Percentiles rank a stretch among this genome's conserved stretches.
Conservation (phyloP, 2,797 vertebrate genomes). For the Pteronotus mesoamericanus region DNA sequence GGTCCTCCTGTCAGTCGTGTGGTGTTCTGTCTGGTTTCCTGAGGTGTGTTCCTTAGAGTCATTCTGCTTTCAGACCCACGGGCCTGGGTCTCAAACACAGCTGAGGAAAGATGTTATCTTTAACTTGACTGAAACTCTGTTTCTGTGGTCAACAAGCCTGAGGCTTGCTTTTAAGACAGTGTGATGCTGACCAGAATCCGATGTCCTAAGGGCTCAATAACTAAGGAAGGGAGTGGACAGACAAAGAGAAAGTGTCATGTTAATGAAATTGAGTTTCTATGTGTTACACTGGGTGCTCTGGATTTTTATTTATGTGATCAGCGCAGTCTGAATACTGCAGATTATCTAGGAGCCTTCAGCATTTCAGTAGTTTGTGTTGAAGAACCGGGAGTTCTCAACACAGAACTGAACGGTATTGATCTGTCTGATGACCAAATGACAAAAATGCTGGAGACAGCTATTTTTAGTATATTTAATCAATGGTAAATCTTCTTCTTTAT, state of each 20-base stretch:
- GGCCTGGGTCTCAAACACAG: background rate
- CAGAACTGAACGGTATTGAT: background rate
- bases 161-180: background rate
- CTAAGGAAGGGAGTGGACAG: background rate
- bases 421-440: background rate
- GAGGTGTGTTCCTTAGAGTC: background rate
- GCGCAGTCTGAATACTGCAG: background rate
- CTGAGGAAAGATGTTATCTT: background rate
- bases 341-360: background rate
- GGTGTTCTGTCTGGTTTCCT: background rate
- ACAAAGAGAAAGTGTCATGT: background rate
- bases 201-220: background rate
- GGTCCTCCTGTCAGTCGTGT: background rate
- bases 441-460: background rate
- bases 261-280: background rate
- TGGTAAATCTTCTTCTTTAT: background rate
- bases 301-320: background rate
- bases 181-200: background rate
- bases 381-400: background rate
- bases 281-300: background rate
- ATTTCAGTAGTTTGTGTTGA: background rate
- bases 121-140: background rate
- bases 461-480: background rate
- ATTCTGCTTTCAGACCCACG: background rate
- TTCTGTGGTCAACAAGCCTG: background rate